Evolutionary conservation across 2,113 vertebrate genomes (phyloP).

Genomic region (Spea multiplicata): DNA sequence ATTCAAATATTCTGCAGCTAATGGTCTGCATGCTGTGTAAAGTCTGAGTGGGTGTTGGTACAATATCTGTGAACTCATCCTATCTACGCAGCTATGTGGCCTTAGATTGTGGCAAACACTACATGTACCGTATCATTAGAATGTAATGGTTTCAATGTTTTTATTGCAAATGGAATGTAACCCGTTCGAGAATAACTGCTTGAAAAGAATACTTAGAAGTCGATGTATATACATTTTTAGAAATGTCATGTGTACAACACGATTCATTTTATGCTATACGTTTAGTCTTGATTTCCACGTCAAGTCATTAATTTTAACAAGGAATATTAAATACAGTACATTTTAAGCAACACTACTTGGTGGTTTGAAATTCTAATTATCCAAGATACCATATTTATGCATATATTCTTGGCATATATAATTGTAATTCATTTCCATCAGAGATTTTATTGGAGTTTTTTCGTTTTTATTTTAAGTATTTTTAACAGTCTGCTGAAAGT

Average conservation of each 20-base stretch:
- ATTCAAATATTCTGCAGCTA: constrained; percentile 68
- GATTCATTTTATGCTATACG: not conserved
- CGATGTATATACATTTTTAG: too few relatives aligned
- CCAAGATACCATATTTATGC: constrained; percentile 30
- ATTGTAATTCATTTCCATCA: constrained; percentile 15
- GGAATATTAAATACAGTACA: constrained; percentile 37
- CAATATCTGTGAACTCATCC: constrained; percentile 17
- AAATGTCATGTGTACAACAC: not conserved
- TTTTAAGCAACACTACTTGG: constrained; percentile 20
- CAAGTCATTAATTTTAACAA: constrained; percentile 41
- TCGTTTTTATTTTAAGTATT: constrained; percentile 1
- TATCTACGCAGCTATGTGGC: not conserved
- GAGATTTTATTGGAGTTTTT: constrained; percentile 11
- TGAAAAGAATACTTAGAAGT: too few relatives aligned
- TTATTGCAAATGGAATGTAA: too few relatives aligned
- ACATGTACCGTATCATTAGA: not conserved
- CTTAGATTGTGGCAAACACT: not conserved
- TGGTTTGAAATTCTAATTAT: constrained; percentile 34
- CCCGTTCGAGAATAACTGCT: too few relatives aligned
- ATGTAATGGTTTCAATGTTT: not conserved
- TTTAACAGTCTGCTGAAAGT: constrained; percentile 23
- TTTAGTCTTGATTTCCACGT: constrained; percentile 33
- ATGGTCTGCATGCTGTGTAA: constrained; percentile 71
- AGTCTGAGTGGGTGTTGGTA: constrained; percentile 67
- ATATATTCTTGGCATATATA: constrained; percentile 37